phyloP scores from a whole-genome alignment of 2,888 invertebrate genomes.

The Agrochola macilenta region DNA sequence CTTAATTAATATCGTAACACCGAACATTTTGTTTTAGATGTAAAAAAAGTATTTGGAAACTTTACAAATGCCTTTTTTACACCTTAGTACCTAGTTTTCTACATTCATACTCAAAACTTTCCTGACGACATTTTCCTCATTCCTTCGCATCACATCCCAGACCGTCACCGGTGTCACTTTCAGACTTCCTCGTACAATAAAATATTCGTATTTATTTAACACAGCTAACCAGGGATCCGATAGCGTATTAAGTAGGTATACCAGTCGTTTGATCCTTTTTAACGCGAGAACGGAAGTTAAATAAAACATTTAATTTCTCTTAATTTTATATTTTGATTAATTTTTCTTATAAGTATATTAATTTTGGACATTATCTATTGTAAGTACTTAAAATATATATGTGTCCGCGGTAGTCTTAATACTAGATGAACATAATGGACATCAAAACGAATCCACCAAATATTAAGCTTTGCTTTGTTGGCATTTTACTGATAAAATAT shows the following conservation, averaged over 20 bases:
- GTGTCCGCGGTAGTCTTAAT: background rate
- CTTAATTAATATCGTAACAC: too few relatives aligned
- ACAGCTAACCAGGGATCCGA: background rate
- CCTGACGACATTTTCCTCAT: background rate
- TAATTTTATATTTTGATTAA: background rate
- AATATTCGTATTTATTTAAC: slow-evolving; percentile 13
- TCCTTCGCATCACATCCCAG: background rate
- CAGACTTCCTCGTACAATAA: background rate
- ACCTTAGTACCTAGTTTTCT: too few relatives aligned
- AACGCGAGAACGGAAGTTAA: slow-evolving; percentile 14
- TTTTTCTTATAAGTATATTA: background rate
- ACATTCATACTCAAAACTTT: too few relatives aligned
- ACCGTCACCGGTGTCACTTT: background rate
- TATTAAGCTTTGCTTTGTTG: too few relatives aligned
- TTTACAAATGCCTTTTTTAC: too few relatives aligned
- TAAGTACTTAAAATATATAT: background rate
- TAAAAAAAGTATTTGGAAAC: too few relatives aligned
- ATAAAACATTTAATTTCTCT: slow-evolving; percentile 17
- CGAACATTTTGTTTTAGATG: too few relatives aligned
- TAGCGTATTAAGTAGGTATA: slow-evolving; percentile 3
- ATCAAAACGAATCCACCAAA: too few relatives aligned
- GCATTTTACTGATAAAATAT: too few relatives aligned
- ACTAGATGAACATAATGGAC: background rate
- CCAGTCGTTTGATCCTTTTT: slow-evolving; percentile 34
- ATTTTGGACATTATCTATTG: background rate